Evolutionary conservation across 1,140 invertebrate species (phyloP).

Genomic region (Vollenhovia emeryi): DNA sequence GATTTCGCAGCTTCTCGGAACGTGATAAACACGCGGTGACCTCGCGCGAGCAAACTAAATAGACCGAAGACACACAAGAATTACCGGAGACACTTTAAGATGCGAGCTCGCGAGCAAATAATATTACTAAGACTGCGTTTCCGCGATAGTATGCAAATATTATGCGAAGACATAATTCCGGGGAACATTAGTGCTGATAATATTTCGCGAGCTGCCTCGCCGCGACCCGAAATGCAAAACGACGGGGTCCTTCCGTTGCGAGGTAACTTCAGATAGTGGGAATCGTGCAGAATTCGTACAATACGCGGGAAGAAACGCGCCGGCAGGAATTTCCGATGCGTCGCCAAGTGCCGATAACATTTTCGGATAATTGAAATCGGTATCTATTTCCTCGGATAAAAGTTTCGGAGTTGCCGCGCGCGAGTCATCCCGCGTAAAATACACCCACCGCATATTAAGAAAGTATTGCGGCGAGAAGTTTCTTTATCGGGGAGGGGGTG

Average conservation of each 20-base stretch:
- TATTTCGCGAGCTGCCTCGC: slow-evolving; percentile 38
- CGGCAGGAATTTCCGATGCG: not conserved
- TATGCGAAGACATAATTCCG: slow-evolving; percentile 49
- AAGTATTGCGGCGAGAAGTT: slow-evolving; percentile 28
- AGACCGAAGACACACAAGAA: slow-evolving; percentile 1
- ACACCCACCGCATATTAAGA: slow-evolving; percentile 26
- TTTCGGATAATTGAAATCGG: slow-evolving; percentile 24
- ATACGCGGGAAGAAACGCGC: not conserved
- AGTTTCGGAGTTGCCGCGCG: not conserved
- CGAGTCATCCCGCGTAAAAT: not conserved
- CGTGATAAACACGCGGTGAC: slow-evolving; percentile 3
- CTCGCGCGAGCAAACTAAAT: not conserved
- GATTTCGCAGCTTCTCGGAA: not conserved
- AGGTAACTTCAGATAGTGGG: slow-evolving; percentile 16
- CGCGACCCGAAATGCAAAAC: slow-evolving; percentile 33
- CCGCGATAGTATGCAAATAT: slow-evolving; percentile 38
- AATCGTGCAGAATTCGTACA: slow-evolving; percentile 16
- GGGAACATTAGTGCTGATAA: slow-evolving; percentile 40
- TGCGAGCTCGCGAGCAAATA: slow-evolving; percentile 10
- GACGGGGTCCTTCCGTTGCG: not conserved
- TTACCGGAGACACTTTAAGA: slow-evolving; percentile 26
- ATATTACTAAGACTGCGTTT: slow-evolving; percentile 23
- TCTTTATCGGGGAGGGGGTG: slow-evolving; percentile 15
- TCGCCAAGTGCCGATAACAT: not conserved
- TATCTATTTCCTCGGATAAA: not conserved